Conservation (phyloP, 2,113 vertebrate species). For the Leptobrachium leishanense region DNA sequence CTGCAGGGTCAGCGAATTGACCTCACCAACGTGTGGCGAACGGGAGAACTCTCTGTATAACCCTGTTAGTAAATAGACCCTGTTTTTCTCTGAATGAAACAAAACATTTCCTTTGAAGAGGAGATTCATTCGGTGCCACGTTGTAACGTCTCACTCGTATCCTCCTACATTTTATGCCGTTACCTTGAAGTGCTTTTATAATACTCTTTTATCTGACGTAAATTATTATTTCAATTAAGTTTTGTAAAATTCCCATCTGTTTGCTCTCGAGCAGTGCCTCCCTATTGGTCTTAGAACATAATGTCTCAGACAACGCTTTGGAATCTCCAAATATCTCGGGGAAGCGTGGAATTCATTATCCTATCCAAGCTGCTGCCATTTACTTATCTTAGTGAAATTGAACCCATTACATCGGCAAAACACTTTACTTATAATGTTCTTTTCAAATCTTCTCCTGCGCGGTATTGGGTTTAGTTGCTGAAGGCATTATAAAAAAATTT, state of each 20-base stretch:
- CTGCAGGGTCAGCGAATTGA: no score
- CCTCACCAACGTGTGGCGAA: no score
- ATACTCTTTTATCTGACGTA: slow-evolving; percentile 20
- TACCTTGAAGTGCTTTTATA: slow-evolving; percentile 7
- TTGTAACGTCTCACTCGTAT: no score
- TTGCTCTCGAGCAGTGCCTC: slow-evolving; percentile 9
- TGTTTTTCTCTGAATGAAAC: no score
- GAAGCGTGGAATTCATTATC: background rate
- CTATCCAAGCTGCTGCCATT: slow-evolving; percentile 19
- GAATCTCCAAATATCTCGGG: background rate
- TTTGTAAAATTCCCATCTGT: slow-evolving; percentile 43
- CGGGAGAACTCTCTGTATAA: no score
- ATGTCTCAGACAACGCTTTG: background rate
- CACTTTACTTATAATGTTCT: slow-evolving; percentile 8
- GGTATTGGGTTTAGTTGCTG: background rate
- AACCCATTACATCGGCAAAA: slow-evolving; percentile 33
- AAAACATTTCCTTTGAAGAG: no score
- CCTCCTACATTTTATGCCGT: no score
- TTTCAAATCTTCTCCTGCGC: background rate
- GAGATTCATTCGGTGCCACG: no score
- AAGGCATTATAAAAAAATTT: background rate
- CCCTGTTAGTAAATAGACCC: no score
- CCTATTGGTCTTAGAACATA: slow-evolving; percentile 16
- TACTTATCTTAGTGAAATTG: slow-evolving; percentile 21
- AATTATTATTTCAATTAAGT: slow-evolving; percentile 48